Evolutionary conservation across 2,888 invertebrate genomes (phyloP), one percentile per base, ranked within the genome.

Genomic region (Pocota personata): DNA sequence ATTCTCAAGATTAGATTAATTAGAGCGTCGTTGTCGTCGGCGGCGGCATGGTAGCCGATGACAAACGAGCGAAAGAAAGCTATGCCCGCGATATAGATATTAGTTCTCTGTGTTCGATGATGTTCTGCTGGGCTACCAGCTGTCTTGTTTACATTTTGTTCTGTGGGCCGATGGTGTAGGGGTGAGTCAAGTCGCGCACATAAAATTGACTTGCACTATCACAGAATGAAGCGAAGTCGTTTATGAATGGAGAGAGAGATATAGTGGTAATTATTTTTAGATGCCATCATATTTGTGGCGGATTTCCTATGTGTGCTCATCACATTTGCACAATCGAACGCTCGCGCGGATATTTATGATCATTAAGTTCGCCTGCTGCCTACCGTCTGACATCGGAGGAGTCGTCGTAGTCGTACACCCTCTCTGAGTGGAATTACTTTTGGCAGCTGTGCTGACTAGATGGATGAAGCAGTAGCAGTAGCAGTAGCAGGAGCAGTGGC

Each of bases 101-200:
- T 37, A 46, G 43, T 66, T 30, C 43, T 60, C 60, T 40, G 58
- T 60, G 14, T 75, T 71, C 52, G 58, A 62, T 30, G 32, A 19
- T 71, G 52, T 52, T 78, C 52, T 75, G 75, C 66, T 76, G 67
- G 76, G 82, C 76, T 82, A 76, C 76, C 72, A 86, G 82, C 66
- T 77, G 86, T 82, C 86, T 86, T 86, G 86, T 86, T 86, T 82
- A 86, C 86, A 82, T 86, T 86, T 82, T 55, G 55, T 46, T 57
- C 8, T n/a, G n/a, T n/a, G n/a, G 32, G 12, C 1, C 37, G 62
- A 32, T 58, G 12, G n/a, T n/a, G n/a, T 14, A n/a, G 30, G 37
- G 32, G 12, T 16, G 21, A 10, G 30, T 21, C 48, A 46, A 43
- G 30, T 32, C 24, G 24, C 24, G 4, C 24, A 48, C 50, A 50